phyloP scores from a whole-genome alignment of 2,888 invertebrate genomes.

The Mesorhabditis sp. region DNA sequence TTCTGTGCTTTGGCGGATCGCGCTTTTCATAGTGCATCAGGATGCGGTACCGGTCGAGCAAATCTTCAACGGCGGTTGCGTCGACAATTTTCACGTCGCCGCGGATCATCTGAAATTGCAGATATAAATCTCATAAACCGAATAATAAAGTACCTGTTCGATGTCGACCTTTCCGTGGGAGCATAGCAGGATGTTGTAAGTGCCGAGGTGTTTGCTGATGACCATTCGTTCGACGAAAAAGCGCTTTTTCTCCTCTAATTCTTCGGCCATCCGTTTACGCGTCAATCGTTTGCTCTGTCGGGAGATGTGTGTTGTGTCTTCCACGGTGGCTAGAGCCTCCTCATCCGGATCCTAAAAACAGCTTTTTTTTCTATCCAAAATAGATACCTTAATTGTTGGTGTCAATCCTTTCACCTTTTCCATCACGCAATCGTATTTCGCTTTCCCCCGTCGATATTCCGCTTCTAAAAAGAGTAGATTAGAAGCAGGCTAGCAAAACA shows the following conservation, averaged over 20 bases:
- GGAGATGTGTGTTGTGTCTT: neutral
- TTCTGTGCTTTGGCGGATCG: neutral
- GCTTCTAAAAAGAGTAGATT: neutral
- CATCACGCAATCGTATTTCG: neutral
- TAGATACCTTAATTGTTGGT: neutral
- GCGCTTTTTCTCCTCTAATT: constrained; percentile 6
- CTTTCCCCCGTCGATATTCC: neutral
- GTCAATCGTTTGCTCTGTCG: neutral
- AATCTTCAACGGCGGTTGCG: constrained; percentile 17
- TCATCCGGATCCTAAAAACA: constrained; percentile 3
- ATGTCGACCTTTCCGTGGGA: constrained; percentile 43
- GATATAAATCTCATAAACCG: neutral
- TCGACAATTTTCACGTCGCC: constrained; percentile 41
- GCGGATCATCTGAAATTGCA: constrained; percentile 8
- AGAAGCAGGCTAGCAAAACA: neutral
- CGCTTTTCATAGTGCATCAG: neutral
- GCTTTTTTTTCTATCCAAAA: neutral
- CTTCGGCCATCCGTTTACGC: constrained; percentile 8
- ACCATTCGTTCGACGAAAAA: constrained; percentile 12
- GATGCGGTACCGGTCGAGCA: constrained; percentile 22
- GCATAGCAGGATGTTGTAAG: constrained; percentile 33
- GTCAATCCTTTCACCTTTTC: neutral
- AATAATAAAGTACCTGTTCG: constrained; percentile 24
- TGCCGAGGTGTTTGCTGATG: constrained; percentile 21
- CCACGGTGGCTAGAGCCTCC: neutral